Evolutionary conservation across 2,888 invertebrate species (phyloP), one percentile per base, ranked within the genome.

Genomic region (Anticlea derivata): DNA sequence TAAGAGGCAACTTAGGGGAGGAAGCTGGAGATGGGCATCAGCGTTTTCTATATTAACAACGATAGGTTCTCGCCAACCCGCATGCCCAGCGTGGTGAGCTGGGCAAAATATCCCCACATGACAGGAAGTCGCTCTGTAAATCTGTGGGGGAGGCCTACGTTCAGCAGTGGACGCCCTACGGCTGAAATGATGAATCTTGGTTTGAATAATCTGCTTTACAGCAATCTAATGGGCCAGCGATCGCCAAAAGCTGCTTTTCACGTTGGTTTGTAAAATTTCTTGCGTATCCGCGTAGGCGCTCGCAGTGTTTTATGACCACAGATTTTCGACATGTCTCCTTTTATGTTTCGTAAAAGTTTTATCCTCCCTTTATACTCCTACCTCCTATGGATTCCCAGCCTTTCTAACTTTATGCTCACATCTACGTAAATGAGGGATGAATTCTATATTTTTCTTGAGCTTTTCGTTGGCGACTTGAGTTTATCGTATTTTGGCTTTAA

Each of bases 291-390:
- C 51, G 61, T 65, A 66, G 67, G 66, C 53, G 64, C 59, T 47
- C 53, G 56, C 63, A 64, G 58, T 66, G 70, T 80, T 83, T 83
- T 83, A 83, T 70, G 68, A 66, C 72, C 70, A 60, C 78, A 81
- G 80, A 83, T 80, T 83, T 83, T 78, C 75, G 69, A 73, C 75
- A 72, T 83, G 76, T 78, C 77, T 70, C 66, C 73, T 80, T 82
- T 82, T 82, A 82, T 80, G 76, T 71, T 76, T 60, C 75, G 75
- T 83, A 81, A 81, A 83, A 81, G 66, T 82, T 80, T 81, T 80
- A 83, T 83, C 68, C 69, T 58, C 64, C 50, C 61, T 73, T 70
- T 72, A 72, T 69, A 63, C 70, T 71, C 62, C 39, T 49, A 44
- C 49, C 61, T 29, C 27, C 40, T 62, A 68, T 66, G 65, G 63